phyloP scores from a whole-genome alignment of 92 coral and sea anemone genomes.

The Paramuricea clavata region DNA sequence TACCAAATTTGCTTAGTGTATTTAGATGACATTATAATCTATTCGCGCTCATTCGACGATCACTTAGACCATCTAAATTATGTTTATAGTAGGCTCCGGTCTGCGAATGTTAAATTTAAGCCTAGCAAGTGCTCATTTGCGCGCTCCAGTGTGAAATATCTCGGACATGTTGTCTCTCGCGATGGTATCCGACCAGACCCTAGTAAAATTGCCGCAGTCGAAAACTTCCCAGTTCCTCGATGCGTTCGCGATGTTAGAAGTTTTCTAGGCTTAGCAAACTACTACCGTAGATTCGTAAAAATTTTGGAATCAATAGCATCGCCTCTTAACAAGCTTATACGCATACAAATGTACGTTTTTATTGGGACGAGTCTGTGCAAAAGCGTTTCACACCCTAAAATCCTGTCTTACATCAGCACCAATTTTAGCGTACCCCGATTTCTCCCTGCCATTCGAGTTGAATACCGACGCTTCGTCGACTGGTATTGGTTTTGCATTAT shows the following conservation, averaged over 20 bases:
- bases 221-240: conserved; percentile 55
- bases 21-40: conserved; percentile 7
- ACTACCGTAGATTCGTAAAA: conserved; percentile 53
- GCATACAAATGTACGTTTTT: conserved; percentile 29
- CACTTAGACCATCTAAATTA: conserved; percentile 40
- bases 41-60: too few relatives aligned
- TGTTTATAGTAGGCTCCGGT: conserved; percentile 46
- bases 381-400: conserved; percentile 49
- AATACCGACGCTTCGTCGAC: too few relatives aligned
- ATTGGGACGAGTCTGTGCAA: conserved; percentile 43
- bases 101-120: too few relatives aligned
- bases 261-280: conserved; percentile 61
- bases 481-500: too few relatives aligned
- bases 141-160: conserved; percentile 5
- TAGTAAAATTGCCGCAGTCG: conserved; percentile 37
- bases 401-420: conserved; percentile 48
- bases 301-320: conserved; percentile 60
- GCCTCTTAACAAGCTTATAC: conserved; percentile 47
- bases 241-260: conserved; percentile 12
- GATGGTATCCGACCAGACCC: conserved; percentile 56
- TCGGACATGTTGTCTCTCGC: conserved; percentile 57
- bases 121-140: conserved; percentile 59
- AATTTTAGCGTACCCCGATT: too few relatives aligned
- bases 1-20: conserved; percentile 9
- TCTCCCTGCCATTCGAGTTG: too few relatives aligned